Evolutionary conservation across 1,140 invertebrate species (phyloP).

Genomic region (Caenorhabditis elegans): WBcel235 BX284606.5:10929501-10930000

Average conservation of each 20-base stretch:
- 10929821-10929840: too few relatives aligned
- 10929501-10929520: background rate
- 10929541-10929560: background rate
- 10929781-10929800: background rate
- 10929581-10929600: background rate
- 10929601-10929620: background rate
- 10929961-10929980: too few relatives aligned
- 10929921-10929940: too few relatives aligned
- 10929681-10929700: background rate
- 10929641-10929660: background rate
- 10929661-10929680: background rate
- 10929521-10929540: background rate
- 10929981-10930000: too few relatives aligned
- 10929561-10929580: constrained; percentile 7
- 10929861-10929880: too few relatives aligned
- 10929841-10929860: too few relatives aligned
- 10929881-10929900: too few relatives aligned
- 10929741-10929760: constrained; percentile 22
- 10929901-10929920: too few relatives aligned
- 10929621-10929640: background rate
- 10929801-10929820: background rate
- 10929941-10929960: too few relatives aligned
- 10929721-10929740: background rate
- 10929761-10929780: constrained; percentile 2
- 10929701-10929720: background rate